A percentile compares a stretch with the other conserved stretches of the same genome.
Conservation (phyloP, 2,888 invertebrate genomes). For the Zele albiditarsus region DNA sequence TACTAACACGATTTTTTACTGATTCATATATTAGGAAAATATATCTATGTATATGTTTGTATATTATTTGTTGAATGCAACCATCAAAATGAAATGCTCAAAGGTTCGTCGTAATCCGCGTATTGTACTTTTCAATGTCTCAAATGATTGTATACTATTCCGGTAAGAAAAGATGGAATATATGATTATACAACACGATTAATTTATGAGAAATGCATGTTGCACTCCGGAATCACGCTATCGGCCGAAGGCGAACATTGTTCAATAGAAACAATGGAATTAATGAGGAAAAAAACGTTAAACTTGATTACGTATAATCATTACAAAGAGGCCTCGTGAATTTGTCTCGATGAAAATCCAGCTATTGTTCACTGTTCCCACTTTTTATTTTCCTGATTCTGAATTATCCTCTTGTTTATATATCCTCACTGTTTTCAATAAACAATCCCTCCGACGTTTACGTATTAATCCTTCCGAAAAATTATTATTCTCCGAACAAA, state of each 20-base stretch:
- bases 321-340: slow-evolving; percentile 37
- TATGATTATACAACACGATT: neutral
- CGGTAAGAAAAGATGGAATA: neutral
- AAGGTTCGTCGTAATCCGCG: neutral
- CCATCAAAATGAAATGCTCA: slow-evolving; percentile 14
- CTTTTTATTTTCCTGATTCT: slow-evolving; percentile 60
- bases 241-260: neutral
- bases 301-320: neutral
- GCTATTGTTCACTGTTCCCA: slow-evolving; percentile 47
- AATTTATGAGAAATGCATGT: neutral
- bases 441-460: slow-evolving; percentile 42
- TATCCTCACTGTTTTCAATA: slow-evolving; percentile 46
- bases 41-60: too few species aligned
- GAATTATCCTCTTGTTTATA: slow-evolving; percentile 53
- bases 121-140: neutral
- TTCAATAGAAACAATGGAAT: neutral
- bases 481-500: slow-evolving; percentile 63
- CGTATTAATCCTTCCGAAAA: slow-evolving; percentile 60
- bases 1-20: slow-evolving; percentile 37
- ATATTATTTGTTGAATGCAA: neutral
- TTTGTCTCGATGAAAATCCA: slow-evolving; percentile 54
- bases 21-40: too few species aligned
- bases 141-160: neutral
- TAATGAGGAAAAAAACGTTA: neutral
- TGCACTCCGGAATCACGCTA: neutral